Evolutionary conservation across 2,888 invertebrate species (phyloP).

Genomic region (Elegia similella): DNA sequence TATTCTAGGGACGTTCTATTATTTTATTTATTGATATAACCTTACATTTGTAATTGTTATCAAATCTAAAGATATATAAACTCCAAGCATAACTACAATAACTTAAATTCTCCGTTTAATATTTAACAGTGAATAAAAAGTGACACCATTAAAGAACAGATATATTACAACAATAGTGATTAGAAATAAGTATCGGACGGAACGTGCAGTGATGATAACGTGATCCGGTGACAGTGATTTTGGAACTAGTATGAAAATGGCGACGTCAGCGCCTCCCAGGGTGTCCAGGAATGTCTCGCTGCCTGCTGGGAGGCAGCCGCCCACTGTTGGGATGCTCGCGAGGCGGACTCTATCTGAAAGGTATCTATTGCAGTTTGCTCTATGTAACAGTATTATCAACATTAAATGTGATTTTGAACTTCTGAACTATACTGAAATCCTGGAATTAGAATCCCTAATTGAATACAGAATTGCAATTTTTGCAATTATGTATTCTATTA

Average conservation of each 20-base stretch:
- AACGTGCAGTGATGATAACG: constrained; percentile 14
- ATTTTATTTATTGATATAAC: too few relatives aligned
- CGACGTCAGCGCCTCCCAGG: constrained; percentile 62
- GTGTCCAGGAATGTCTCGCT: constrained; percentile 73
- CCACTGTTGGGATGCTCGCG: constrained; percentile 59
- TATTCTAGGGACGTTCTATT: too few relatives aligned
- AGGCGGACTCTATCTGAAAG: constrained; percentile 73
- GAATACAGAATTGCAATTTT: too few relatives aligned
- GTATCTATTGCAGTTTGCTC: constrained; percentile 37
- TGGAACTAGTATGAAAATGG: constrained; percentile 40
- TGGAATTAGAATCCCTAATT: too few relatives aligned
- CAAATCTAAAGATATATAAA: too few relatives aligned
- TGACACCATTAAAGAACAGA: not conserved
- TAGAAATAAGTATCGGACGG: not conserved
- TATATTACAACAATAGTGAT: not conserved
- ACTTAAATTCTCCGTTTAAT: too few relatives aligned
- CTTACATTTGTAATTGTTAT: too few relatives aligned
- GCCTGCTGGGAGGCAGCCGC: constrained; percentile 73
- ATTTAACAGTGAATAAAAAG: not conserved
- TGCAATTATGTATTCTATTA: too few relatives aligned
- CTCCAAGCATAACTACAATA: too few relatives aligned
- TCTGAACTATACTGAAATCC: too few relatives aligned
- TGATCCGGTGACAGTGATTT: constrained; percentile 18
- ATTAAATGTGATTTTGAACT: too few relatives aligned
- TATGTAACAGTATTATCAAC: too few relatives aligned